Base-by-base conservation (phyloP, 2,113 vertebrate species). In the Hylia prasina region DNA sequence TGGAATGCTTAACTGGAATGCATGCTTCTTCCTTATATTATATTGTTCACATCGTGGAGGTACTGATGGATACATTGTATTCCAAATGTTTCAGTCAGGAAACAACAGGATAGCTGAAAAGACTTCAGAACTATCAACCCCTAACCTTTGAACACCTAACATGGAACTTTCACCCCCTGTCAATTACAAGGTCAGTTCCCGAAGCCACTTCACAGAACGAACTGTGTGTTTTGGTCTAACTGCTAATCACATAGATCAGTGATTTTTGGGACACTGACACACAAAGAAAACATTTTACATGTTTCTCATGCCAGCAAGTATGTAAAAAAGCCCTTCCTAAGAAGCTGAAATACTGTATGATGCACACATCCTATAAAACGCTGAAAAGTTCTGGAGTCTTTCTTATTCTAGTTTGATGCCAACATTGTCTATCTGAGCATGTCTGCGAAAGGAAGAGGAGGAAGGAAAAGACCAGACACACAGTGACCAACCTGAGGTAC, bases 401-500 rank as follows among this genome's bases (percentile, higher is more conserved):
- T 64, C 42, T 66, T 76, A 27, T 14, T 73, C 15, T 44, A 72
- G 24, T 40, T 86, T 4, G 2, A 71, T 54, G 23, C 9, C 58
- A 71, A 35, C 7, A 1, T 31, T 27, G 31, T 31, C 50, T 56
- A 53, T 45, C 21, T 79, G 14, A 90, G 28, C 13, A 5, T 0
- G 0, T 47, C 42, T 84, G 28, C 72, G 61, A 80, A 60, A 76
- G 20, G n/a, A 78, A 90, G 25, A 83, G 28, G 19, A 70, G 22
- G 15, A 69, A 79, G 25, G 15, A 11, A 48, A 15, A 80, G 11
- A 45, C 18, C 19, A 64, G 16, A 50, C 18, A 23, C 44, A 40
- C 28, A 70, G 35, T 31, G 8, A 6, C 89, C 63, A 96, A 99
- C 99, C 98, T 98, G 99, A 97, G 97, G 98, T 99, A 88, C 98